Conservation (phyloP, 2,113 vertebrate species). For the Murina feae region DNA sequence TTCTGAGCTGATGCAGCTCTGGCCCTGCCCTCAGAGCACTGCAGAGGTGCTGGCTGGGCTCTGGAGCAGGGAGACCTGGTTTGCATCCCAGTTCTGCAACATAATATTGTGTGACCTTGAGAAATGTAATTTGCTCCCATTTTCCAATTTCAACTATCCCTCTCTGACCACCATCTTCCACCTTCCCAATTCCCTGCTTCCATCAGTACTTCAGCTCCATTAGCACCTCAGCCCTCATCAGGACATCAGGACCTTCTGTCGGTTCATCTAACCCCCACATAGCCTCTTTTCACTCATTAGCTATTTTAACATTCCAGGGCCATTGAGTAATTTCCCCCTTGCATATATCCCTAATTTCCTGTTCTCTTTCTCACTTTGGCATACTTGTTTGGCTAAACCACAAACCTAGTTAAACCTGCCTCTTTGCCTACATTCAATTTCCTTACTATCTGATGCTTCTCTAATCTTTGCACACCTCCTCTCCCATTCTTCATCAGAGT, state of each 20-base stretch:
- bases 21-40: not conserved
- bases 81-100: not conserved
- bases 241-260: not conserved
- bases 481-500: not conserved
- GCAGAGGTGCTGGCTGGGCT: not conserved
- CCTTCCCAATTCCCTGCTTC: not conserved
- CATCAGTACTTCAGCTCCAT: not conserved
- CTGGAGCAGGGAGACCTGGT: not conserved
- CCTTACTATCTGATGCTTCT: not conserved
- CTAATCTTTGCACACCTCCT: not conserved
- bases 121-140: not conserved
- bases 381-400: not conserved
- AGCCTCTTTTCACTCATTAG: not conserved
- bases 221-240: not conserved
- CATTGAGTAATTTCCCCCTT: not conserved
- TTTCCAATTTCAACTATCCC: not conserved
- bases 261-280: not conserved
- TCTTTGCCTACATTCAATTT: not conserved
- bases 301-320: not conserved
- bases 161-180: not conserved
- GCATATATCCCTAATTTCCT: not conserved
- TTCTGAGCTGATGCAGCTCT: not conserved
- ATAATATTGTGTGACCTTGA: not conserved
- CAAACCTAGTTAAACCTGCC: not conserved
- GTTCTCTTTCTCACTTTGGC: not conserved